phyloP scores from a whole-genome alignment of 2,888 invertebrate genomes.

The Psylliodes chrysocephalus region DNA sequence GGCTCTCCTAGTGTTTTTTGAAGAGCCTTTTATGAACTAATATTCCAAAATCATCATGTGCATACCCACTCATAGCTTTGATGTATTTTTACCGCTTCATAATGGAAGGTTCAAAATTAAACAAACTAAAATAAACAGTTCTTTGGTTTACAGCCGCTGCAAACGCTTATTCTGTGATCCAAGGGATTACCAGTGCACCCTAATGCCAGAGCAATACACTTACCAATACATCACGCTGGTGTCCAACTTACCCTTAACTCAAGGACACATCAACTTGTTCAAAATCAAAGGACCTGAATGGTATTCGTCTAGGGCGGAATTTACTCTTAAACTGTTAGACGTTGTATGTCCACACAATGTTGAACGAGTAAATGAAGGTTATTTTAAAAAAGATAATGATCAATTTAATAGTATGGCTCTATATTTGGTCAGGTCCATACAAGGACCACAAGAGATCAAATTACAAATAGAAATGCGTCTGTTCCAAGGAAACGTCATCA shows the following conservation, averaged over 20 bases:
- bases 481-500: slow-evolving; percentile 76
- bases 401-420: slow-evolving; percentile 77
- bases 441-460: slow-evolving; percentile 92
- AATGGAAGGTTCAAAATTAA: too few relatives aligned
- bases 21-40: too few relatives aligned
- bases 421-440: slow-evolving; percentile 77
- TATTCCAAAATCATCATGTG: too few relatives aligned
- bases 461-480: slow-evolving; percentile 88
- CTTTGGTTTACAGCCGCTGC: slow-evolving; percentile 76
- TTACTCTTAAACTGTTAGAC: slow-evolving; percentile 76
- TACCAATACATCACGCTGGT: slow-evolving; percentile 95
- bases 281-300: slow-evolving; percentile 86
- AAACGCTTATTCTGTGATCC: slow-evolving; percentile 77
- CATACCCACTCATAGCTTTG: too few relatives aligned
- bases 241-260: slow-evolving; percentile 76
- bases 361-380: slow-evolving; percentile 58
- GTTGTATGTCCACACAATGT: slow-evolving; percentile 74
- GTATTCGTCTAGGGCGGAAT: slow-evolving; percentile 76
- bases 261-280: slow-evolving; percentile 80
- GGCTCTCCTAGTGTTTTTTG: too few relatives aligned
- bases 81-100: too few relatives aligned
- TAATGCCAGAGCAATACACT: slow-evolving; percentile 86
- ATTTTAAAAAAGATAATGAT: slow-evolving; percentile 62
- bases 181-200: slow-evolving; percentile 79
- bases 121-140: slow-evolving; percentile 9